Percentiles rank a stretch among this genome's conserved stretches.
Conservation (phyloP, 1,140 invertebrate genomes). For the Luehdorfia chinensis region DNA sequence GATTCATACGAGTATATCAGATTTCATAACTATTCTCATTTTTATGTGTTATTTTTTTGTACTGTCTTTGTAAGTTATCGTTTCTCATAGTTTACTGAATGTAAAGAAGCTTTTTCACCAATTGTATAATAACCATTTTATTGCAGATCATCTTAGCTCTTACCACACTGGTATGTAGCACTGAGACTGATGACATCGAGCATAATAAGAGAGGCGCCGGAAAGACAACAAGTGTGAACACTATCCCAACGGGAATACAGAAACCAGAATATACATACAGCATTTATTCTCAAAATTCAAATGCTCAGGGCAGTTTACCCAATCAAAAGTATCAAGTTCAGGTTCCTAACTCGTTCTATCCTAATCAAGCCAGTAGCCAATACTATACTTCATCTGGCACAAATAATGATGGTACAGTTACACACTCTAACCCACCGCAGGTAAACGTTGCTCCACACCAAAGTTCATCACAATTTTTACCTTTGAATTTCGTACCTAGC, state of each 20-base stretch:
- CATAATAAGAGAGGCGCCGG: conserved; percentile 63
- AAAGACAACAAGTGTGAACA: conserved; percentile 49
- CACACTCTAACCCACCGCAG: conserved; percentile 25
- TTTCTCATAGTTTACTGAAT: too few relatives aligned
- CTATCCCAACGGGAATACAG: conserved; percentile 56
- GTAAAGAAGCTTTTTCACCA: too few relatives aligned
- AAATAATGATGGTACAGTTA: conserved; percentile 11
- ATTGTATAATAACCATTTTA: too few relatives aligned
- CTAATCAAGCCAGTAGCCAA: conserved; percentile 45
- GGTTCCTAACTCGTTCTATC: conserved; percentile 61
- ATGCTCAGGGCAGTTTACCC: conserved; percentile 27
- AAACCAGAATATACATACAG: conserved; percentile 64
- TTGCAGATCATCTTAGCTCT: conserved; percentile 60
- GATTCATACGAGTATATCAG: too few relatives aligned
- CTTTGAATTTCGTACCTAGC: conserved; percentile 58
- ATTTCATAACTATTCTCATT: too few relatives aligned
- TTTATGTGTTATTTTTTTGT: too few relatives aligned
- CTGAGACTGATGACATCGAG: conserved; percentile 54
- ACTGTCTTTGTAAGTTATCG: too few relatives aligned
- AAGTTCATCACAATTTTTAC: conserved; percentile 50
- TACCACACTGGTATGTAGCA: conserved; percentile 39
- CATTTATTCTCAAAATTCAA: conserved; percentile 53
- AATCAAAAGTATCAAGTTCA: conserved; percentile 45
- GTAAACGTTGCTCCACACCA: conserved; percentile 29
- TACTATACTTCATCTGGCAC: conserved; percentile 42